A percentile compares a stretch with the other conserved stretches of the same genome.
phyloP scores from a whole-genome alignment of 1,140 invertebrate species.

The Manduca sexta region DNA sequence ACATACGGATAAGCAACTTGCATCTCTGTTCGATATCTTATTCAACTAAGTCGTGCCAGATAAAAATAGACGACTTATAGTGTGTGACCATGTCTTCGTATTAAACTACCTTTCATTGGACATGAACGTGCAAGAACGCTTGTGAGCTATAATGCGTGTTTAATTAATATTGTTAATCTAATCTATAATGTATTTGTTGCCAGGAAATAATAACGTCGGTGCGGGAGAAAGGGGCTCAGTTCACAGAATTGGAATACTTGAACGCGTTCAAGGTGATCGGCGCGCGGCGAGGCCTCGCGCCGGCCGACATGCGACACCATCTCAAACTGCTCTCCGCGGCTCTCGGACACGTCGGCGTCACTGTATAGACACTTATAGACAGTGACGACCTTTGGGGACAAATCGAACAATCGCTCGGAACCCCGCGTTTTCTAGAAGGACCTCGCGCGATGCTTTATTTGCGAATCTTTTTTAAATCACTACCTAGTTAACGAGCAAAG shows the following conservation, averaged over 20 bases:
- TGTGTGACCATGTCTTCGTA: no score
- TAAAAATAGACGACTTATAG: no score
- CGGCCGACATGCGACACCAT: conserved; percentile 64
- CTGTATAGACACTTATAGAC: conserved; percentile 29
- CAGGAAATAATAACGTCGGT: conserved; percentile 90
- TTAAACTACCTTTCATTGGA: no score
- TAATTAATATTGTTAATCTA: no score
- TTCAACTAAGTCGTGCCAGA: no score
- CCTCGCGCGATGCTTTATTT: neutral
- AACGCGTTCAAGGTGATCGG: conserved; percentile 85
- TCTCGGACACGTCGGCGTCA: conserved; percentile 69
- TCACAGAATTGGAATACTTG: conserved; percentile 89
- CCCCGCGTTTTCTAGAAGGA: neutral
- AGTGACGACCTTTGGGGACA: no score
- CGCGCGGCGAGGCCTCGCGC: conserved; percentile 57
- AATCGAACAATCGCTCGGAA: no score
- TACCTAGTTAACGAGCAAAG: no score
- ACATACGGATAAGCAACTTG: neutral
- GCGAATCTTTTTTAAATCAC: no score
- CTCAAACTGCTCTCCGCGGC: conserved; percentile 73
- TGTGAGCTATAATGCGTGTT: no score
- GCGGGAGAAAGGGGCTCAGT: conserved; percentile 86
- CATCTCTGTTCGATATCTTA: neutral
- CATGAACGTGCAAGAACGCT: no score
- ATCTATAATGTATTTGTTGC: neutral